Conservation (phyloP, 2,888 invertebrate genomes). For the Sialis fuliginosa region DNA sequence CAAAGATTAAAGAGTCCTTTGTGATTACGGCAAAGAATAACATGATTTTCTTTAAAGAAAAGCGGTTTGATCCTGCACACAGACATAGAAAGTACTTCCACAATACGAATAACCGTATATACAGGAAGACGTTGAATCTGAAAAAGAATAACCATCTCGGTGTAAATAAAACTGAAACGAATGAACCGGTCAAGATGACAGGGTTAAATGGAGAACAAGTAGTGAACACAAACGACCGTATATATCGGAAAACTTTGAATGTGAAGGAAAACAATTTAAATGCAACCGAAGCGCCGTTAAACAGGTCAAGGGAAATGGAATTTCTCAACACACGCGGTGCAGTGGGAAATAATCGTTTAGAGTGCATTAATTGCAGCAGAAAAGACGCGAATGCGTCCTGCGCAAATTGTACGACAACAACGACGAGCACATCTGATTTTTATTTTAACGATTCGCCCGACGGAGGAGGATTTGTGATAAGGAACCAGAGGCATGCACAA, state of each 20-base stretch:
- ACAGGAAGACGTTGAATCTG: background rate
- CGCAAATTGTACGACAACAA: background rate
- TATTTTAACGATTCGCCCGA: slow-evolving; percentile 1
- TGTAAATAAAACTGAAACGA: background rate
- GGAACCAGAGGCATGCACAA: slow-evolving; percentile 4
- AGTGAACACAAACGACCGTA: background rate
- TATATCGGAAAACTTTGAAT: too few species aligned
- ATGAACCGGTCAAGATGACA: background rate
- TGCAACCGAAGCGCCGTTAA: background rate
- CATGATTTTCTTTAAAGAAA: slow-evolving; percentile 2
- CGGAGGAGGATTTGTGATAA: background rate
- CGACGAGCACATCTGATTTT: background rate
- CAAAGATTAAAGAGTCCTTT: slow-evolving; percentile 3
- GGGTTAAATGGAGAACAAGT: background rate
- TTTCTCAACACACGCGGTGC: too few species aligned
- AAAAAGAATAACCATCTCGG: background rate
- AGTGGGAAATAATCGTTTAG: too few species aligned
- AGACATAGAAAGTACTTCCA: background rate
- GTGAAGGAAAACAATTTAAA: too few species aligned
- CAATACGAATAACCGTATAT: background rate
- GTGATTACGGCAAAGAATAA: slow-evolving; percentile 2
- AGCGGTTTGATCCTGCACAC: slow-evolving; percentile 2
- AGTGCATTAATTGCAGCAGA: too few species aligned
- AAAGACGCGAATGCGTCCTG: too few species aligned
- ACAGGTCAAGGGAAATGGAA: background rate